Conservation (phyloP, 2,113 vertebrate genomes). For the Lycocorax pyrrhopterus region DNA sequence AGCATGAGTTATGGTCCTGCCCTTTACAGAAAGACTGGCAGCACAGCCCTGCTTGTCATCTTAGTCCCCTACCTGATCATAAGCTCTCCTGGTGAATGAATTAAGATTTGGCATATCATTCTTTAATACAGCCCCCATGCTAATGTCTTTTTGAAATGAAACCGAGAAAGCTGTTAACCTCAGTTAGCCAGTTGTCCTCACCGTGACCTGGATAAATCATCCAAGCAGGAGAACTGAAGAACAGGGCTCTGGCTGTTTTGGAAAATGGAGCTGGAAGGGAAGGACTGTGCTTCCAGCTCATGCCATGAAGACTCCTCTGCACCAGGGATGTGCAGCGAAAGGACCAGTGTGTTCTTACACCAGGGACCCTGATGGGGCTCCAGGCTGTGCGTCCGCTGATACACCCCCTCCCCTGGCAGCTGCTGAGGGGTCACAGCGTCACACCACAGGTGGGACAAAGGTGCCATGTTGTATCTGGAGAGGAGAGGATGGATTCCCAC, state of each 20-base stretch:
- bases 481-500: not conserved
- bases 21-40: constrained; percentile 64
- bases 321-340: not conserved
- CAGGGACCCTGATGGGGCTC: not conserved
- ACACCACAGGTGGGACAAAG: not conserved
- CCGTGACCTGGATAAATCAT: constrained; percentile 74
- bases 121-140: constrained; percentile 70
- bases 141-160: constrained; percentile 75
- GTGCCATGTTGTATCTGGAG: fast-evolving
- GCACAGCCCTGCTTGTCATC: constrained; percentile 64
- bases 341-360: not conserved
- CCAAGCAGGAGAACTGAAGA: not conserved
- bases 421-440: not conserved
- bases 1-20: constrained; percentile 61
- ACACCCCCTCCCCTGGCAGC: not conserved
- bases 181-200: constrained; percentile 71
- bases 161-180: constrained; percentile 74
- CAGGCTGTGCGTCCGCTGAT: not conserved
- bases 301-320: not conserved
- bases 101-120: constrained; percentile 65
- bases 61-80: constrained; percentile 47
- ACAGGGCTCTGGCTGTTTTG: constrained; percentile 11
- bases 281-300: not conserved
- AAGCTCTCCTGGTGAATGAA: constrained; percentile 68
- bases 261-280: not conserved